These are phyloP conservation scores for Euproctis similis DNA, from an alignment of 2,888 invertebrate species.

Conservation along the genomic window DNA sequence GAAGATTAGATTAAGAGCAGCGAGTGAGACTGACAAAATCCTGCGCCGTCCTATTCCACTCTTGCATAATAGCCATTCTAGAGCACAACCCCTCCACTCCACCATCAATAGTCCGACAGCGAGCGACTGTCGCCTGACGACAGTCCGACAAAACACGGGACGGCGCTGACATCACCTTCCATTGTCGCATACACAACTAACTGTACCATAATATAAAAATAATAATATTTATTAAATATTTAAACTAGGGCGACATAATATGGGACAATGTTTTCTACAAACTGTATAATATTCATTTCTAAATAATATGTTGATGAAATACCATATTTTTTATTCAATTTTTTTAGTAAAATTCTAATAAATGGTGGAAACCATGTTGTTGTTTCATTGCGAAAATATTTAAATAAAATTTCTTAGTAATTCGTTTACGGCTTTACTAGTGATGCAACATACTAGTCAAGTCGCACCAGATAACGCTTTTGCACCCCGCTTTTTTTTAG, in stretches of 20 bases:
- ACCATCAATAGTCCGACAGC: constrained; percentile 4
- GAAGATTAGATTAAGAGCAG: constrained; percentile 73
- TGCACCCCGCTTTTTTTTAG: too few species aligned
- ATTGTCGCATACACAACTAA: constrained; percentile 20
- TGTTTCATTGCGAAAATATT: too few species aligned
- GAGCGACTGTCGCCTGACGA: too few species aligned
- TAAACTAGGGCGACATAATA: constrained; percentile 29
- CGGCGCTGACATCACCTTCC: constrained; percentile 18
- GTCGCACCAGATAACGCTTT: too few species aligned
- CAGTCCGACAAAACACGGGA: constrained; percentile 14
- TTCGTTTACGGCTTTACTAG: too few species aligned
- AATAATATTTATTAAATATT: constrained; percentile 26
- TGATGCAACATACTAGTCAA: too few species aligned
- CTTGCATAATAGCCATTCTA: constrained; percentile 10
- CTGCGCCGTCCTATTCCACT: constrained; percentile 28
- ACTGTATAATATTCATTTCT: constrained; percentile 71
- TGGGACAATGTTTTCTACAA: constrained; percentile 54
- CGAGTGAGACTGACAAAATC: constrained; percentile 66
- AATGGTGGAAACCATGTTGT: constrained; percentile 71
- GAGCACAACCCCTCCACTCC: constrained; percentile 8
- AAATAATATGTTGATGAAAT: constrained; percentile 71
- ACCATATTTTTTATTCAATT: constrained; percentile 76
- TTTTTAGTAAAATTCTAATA: constrained; percentile 74
- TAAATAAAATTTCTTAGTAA: too few species aligned
- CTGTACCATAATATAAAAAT: constrained; percentile 30